Conservation (phyloP, 2,888 invertebrate species). For the Cerceris rybyensis region DNA sequence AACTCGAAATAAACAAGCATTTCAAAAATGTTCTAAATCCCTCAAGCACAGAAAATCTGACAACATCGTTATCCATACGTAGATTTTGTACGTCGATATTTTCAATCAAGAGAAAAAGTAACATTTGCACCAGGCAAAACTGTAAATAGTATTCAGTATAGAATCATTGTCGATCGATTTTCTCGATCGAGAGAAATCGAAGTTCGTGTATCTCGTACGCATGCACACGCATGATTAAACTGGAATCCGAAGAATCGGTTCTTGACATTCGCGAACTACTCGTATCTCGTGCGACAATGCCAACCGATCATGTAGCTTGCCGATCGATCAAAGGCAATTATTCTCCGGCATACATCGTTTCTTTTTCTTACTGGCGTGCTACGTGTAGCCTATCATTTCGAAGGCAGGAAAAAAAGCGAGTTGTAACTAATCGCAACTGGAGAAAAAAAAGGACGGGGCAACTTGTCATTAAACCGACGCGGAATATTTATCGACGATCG, state of each 20-base stretch:
- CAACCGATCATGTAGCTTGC: conserved; percentile 52
- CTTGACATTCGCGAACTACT: conserved; percentile 65
- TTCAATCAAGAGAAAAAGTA: not conserved
- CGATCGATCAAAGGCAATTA: conserved; percentile 38
- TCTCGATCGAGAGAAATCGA: conserved; percentile 2
- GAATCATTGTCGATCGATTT: conserved; percentile 21
- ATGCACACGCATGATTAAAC: conserved; percentile 37
- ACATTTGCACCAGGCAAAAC: not conserved
- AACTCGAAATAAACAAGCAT: too few species aligned
- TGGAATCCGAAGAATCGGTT: conserved; percentile 63
- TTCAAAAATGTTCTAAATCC: too few species aligned
- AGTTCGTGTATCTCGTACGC: conserved; percentile 23
- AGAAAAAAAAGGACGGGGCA: conserved; percentile 31
- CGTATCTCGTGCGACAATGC: conserved; percentile 48
- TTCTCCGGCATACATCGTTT: conserved; percentile 33
- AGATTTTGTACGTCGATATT: too few species aligned
- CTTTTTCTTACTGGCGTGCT: conserved; percentile 31
- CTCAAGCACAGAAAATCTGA: too few species aligned
- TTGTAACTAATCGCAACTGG: conserved; percentile 31
- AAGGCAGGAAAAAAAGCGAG: conserved; percentile 20
- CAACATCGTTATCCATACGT: too few species aligned
- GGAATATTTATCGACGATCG: not conserved
- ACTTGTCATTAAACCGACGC: conserved; percentile 1
- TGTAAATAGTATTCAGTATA: not conserved
- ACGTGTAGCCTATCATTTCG: conserved; percentile 39